phyloP scores from a whole-genome alignment of 2,888 invertebrate species.

The Litoditis marina region DNA sequence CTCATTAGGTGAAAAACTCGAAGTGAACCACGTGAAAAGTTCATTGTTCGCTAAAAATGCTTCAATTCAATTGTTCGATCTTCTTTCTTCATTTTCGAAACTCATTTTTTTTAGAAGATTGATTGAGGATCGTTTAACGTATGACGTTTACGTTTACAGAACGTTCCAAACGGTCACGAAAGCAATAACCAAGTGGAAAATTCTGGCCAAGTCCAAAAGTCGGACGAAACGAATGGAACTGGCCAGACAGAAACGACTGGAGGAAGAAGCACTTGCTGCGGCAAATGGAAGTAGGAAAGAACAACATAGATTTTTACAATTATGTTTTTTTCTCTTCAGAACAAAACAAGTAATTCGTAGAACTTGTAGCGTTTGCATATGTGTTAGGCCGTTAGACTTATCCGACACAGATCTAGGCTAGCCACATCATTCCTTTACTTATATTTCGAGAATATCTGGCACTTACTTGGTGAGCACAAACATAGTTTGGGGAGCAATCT shows the following conservation, averaged over 20 bases:
- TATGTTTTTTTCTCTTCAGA: not conserved
- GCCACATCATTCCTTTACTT: too few species aligned
- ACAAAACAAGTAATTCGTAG: too few species aligned
- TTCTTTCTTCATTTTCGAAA: not conserved
- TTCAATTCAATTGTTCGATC: too few species aligned
- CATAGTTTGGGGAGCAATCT: too few species aligned
- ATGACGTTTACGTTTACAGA: constrained; percentile 21
- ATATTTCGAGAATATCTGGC: too few species aligned
- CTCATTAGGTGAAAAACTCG: too few species aligned
- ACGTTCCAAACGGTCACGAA: constrained; percentile 54
- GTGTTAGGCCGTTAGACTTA: too few species aligned
- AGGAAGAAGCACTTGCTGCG: constrained; percentile 18
- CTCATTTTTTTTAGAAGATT: not conserved
- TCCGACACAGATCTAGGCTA: too few species aligned
- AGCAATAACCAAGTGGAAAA: constrained; percentile 53
- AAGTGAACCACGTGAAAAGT: too few species aligned
- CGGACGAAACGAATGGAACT: constrained; percentile 34
- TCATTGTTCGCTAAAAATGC: too few species aligned
- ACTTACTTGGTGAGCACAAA: too few species aligned
- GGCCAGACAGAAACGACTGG: constrained; percentile 27
- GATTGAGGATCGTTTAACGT: not conserved
- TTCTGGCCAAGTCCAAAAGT: constrained; percentile 44
- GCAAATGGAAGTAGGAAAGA: constrained; percentile 9
- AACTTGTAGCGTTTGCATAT: too few species aligned
- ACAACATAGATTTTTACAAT: not conserved